Percentiles rank a stretch among this genome's conserved stretches.
Evolutionary conservation across 1,140 invertebrate genomes (phyloP).

Genomic region (Centruroides vittatus): DNA sequence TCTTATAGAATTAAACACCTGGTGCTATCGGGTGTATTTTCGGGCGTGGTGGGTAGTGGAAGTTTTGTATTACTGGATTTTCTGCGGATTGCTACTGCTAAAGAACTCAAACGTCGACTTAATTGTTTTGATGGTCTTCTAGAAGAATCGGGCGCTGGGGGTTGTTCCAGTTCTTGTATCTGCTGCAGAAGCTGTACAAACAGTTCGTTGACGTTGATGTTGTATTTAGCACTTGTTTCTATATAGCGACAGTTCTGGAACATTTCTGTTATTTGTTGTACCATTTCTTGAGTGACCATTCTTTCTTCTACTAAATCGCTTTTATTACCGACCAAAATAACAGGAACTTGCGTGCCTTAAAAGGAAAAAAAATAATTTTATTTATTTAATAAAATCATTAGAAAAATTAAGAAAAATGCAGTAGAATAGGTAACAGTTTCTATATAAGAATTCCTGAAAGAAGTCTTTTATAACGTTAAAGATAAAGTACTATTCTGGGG

Average conservation of each 20-base stretch:
- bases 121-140: slow-evolving; percentile 5
- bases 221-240: slow-evolving; percentile 25
- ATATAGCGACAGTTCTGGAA: slow-evolving; percentile 22
- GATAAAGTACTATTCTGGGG: too few species aligned
- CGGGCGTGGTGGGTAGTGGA: too few species aligned
- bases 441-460: not conserved
- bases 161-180: slow-evolving; percentile 5
- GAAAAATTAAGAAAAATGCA: not conserved
- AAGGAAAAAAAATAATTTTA: not conserved
- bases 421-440: not conserved
- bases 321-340: slow-evolving; percentile 18
- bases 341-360: slow-evolving; percentile 9
- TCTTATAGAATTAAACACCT: too few species aligned
- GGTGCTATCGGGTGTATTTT: too few species aligned
- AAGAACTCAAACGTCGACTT: slow-evolving; percentile 5
- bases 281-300: slow-evolving; percentile 17
- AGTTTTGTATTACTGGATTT: not conserved
- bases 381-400: not conserved
- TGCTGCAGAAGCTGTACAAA: slow-evolving; percentile 21
- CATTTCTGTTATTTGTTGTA: slow-evolving; percentile 10
- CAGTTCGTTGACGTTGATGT: slow-evolving; percentile 23
- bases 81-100: slow-evolving; percentile 1
- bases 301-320: slow-evolving; percentile 13
- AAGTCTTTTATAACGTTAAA: not conserved
- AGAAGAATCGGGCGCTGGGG: slow-evolving; percentile 4